These are phyloP conservation scores for Siderastrea radians DNA, from an alignment of 92 coral and sea anemone species.

Conservation along the genomic window DNA sequence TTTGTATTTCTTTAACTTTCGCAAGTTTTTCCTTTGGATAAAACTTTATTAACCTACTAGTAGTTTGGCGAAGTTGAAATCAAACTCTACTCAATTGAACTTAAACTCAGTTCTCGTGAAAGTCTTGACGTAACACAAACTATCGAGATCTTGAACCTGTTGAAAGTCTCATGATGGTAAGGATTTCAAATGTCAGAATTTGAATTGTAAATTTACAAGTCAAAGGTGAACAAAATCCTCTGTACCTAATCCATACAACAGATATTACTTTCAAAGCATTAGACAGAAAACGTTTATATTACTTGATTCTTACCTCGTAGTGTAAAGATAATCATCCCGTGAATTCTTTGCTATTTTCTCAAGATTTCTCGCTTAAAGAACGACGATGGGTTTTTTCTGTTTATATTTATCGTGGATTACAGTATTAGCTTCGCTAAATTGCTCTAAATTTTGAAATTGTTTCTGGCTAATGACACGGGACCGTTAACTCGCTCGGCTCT, in stretches of 20 bases:
- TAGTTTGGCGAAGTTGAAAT: no score
- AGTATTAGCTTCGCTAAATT: not conserved
- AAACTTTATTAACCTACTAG: not conserved
- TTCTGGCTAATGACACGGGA: not conserved
- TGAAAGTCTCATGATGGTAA: not conserved
- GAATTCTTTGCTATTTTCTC: not conserved
- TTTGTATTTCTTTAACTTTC: not conserved
- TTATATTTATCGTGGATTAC: not conserved
- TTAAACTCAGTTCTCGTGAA: not conserved
- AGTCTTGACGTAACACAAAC: not conserved
- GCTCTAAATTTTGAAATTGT: not conserved
- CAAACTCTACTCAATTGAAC: not conserved
- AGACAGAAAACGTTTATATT: not conserved
- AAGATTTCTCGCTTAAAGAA: not conserved
- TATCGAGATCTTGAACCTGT: not conserved
- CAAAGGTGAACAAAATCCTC: not conserved
- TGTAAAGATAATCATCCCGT: not conserved
- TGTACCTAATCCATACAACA: not conserved
- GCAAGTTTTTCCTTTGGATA: no score
- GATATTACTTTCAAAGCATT: not conserved
- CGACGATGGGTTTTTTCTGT: not conserved
- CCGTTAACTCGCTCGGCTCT: conserved; percentile 20
- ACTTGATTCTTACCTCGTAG: not conserved
- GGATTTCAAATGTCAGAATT: not conserved
- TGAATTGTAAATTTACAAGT: not conserved